phyloP scores from a whole-genome alignment of 2,113 vertebrate genomes.

The Galemys pyrenaicus region DNA sequence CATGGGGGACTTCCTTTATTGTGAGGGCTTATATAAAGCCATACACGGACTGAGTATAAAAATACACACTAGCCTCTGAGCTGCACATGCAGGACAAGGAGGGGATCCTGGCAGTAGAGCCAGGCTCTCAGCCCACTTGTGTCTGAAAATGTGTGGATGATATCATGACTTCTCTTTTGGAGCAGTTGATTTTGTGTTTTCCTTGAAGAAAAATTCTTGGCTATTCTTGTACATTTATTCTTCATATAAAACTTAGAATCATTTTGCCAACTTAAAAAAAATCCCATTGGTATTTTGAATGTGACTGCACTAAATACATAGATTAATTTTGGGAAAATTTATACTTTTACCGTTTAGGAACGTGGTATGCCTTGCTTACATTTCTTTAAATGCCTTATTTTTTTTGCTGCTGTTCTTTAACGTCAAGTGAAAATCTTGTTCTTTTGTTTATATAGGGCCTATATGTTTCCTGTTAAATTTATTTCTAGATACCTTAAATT shows the following conservation, averaged over 20 bases:
- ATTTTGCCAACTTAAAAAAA: slow-evolving; percentile 47
- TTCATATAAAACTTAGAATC: slow-evolving; percentile 55
- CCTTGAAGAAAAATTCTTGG: slow-evolving; percentile 12
- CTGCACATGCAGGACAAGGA: rapidly evolving
- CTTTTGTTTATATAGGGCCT: slow-evolving; percentile 58
- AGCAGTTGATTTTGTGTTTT: slow-evolving; percentile 32
- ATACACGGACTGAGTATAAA: background rate
- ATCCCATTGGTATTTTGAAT: slow-evolving; percentile 51
- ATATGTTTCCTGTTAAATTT: slow-evolving; percentile 67
- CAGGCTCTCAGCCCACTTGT: background rate
- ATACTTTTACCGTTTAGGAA: background rate
- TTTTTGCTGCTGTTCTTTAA: slow-evolving; percentile 1
- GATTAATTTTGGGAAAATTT: slow-evolving; percentile 55
- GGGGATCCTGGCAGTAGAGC: background rate
- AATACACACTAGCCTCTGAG: background rate
- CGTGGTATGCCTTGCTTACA: background rate
- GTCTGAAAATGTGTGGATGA: background rate
- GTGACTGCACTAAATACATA: slow-evolving; percentile 53
- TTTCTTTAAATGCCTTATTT: background rate
- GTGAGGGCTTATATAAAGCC: background rate
- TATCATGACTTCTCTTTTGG: background rate
- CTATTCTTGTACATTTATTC: background rate
- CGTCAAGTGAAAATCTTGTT: slow-evolving; percentile 36
- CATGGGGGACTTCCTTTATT: background rate
- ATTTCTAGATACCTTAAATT: slow-evolving; percentile 65